Evolutionary conservation across 2,113 vertebrate genomes (phyloP).

Genomic region (Alosa alosa): DNA sequence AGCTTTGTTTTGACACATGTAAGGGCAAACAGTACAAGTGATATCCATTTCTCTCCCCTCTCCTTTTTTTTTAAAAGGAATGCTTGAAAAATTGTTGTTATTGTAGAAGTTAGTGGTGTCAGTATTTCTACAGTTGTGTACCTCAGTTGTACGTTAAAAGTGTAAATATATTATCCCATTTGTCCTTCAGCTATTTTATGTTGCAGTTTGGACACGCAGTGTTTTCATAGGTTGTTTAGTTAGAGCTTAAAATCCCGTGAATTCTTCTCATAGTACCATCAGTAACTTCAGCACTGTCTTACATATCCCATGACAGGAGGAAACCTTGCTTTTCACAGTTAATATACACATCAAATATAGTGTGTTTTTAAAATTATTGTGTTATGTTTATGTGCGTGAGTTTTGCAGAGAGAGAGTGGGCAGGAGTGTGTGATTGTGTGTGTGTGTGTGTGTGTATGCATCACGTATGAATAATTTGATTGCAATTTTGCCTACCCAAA

Average conservation of each 20-base stretch:
- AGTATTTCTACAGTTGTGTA: background rate
- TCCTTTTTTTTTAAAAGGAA: slow-evolving; percentile 29
- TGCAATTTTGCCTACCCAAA: background rate
- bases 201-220: background rate
- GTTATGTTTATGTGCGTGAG: background rate
- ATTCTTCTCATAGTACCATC: background rate
- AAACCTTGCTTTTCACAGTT: background rate
- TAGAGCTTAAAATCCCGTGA: background rate
- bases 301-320: background rate
- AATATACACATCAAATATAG: background rate
- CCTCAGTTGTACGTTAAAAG: background rate
- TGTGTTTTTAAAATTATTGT: background rate
- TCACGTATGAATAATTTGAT: slow-evolving; percentile 37
- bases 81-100: slow-evolving; percentile 15
- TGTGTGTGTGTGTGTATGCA: slow-evolving; percentile 21
- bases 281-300: background rate
- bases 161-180: background rate
- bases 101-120: background rate
- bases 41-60: slow-evolving; percentile 49
- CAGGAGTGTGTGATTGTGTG: slow-evolving; percentile 23
- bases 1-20: slow-evolving; percentile 71
- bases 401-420: background rate
- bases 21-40: slow-evolving; percentile 58
- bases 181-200: background rate
- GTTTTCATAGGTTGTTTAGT: background rate